These are phyloP conservation scores for Drosophila quadrilineata DNA, from an alignment of 1,140 invertebrate genomes.

Conservation along the genomic window DNA sequence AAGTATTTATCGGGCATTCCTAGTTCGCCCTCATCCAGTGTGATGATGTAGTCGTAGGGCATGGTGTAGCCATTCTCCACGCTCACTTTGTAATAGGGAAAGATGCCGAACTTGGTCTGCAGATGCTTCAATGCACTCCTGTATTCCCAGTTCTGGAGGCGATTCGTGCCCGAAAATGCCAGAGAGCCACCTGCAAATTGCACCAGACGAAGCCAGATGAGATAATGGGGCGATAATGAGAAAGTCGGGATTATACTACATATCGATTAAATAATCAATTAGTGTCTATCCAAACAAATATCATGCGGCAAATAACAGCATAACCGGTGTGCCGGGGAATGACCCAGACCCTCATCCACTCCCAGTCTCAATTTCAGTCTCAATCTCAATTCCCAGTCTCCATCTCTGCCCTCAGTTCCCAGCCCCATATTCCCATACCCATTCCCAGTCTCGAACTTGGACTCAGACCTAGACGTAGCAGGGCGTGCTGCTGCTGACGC, in stretches of 20 bases:
- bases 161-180: slow-evolving; percentile 54
- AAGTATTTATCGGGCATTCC: slow-evolving; percentile 78
- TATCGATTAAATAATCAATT: slow-evolving; percentile 28
- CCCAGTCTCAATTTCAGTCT: background rate
- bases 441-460: too few species aligned
- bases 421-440: too few species aligned
- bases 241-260: too few species aligned
- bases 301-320: slow-evolving; percentile 30
- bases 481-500: background rate
- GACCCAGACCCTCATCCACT: slow-evolving; percentile 20
- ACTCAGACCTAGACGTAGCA: too few species aligned
- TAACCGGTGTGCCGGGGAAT: slow-evolving; percentile 32
- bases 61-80: slow-evolving; percentile 72
- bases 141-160: slow-evolving; percentile 69
- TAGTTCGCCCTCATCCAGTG: slow-evolving; percentile 71
- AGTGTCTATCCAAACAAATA: too few species aligned
- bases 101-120: slow-evolving; percentile 72
- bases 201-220: background rate
- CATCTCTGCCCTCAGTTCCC: background rate
- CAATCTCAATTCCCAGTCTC: background rate
- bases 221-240: too few species aligned
- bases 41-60: slow-evolving; percentile 77
- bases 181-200: slow-evolving; percentile 70
- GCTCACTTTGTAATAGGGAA: slow-evolving; percentile 73
- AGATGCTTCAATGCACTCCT: slow-evolving; percentile 57